Evolutionary conservation across 2,797 vertebrate species (phyloP).

Genomic region (Fistularia commersonii): DNA sequence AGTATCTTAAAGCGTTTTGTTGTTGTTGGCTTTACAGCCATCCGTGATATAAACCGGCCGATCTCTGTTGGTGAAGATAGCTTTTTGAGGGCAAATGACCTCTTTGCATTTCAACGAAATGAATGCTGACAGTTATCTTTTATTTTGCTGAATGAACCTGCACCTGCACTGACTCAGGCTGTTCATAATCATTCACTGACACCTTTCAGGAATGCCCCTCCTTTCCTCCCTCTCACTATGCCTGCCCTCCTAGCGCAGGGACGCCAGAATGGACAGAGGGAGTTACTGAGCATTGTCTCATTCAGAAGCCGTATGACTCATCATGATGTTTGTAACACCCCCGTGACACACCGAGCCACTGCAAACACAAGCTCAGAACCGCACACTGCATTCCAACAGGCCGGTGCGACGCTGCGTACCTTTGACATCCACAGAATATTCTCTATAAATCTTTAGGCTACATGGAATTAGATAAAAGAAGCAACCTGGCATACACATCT

Average conservation of each 20-base stretch:
- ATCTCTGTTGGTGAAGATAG: too few relatives aligned
- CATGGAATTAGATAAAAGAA: not conserved
- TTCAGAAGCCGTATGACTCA: slow-evolving; percentile 73
- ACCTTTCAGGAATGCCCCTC: slow-evolving; percentile 48
- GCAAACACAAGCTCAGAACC: slow-evolving; percentile 19
- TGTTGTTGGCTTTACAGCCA: too few relatives aligned
- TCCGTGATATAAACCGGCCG: too few relatives aligned
- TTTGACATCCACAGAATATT: slow-evolving; percentile 28
- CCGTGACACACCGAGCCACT: slow-evolving; percentile 25
- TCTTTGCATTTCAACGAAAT: too few relatives aligned
- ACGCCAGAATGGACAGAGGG: slow-evolving; percentile 54
- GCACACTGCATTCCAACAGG: slow-evolving; percentile 13
- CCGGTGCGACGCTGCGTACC: slow-evolving; percentile 16
- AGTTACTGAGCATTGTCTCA: slow-evolving; percentile 68
- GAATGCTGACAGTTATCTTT: too few relatives aligned
- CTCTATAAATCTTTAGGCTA: slow-evolving; percentile 13
- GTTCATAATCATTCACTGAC: slow-evolving; percentile 40
- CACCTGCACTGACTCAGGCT: slow-evolving; percentile 13
- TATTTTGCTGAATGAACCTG: slow-evolving; percentile 19
- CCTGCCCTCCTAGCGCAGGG: slow-evolving; percentile 37
- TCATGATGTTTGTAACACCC: slow-evolving; percentile 67
- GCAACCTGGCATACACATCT: slow-evolving; percentile 8
- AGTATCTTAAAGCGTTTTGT: too few relatives aligned
- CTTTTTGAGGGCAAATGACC: too few relatives aligned
- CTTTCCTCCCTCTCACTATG: slow-evolving; percentile 22